phyloP scores from a whole-genome alignment of 1,140 invertebrate genomes.

The Phymorhynchus buccinoides region DNA sequence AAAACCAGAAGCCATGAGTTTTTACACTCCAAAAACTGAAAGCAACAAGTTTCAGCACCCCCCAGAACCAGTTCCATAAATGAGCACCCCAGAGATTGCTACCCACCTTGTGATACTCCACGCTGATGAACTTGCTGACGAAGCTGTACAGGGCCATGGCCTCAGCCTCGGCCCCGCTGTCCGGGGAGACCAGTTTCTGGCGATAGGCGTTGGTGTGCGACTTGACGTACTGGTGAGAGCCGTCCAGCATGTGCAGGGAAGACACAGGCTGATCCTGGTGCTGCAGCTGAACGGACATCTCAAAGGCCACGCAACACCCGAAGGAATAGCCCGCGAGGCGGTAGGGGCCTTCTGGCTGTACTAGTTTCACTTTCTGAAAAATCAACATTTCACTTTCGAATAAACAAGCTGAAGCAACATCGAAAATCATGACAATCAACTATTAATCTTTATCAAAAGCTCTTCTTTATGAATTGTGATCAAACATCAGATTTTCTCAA shows the following conservation, averaged over 20 bases:
- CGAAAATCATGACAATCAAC: no score
- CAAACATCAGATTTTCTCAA: background rate
- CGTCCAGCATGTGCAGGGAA: conserved; percentile 83
- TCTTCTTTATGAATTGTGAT: no score
- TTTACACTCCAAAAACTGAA: no score
- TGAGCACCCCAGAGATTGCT: no score
- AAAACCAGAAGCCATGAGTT: no score
- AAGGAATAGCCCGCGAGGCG: conserved; percentile 94
- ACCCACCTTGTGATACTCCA: conserved; percentile 82
- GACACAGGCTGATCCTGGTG: conserved; percentile 76
- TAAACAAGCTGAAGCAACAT: no score
- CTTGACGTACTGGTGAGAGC: conserved; percentile 90
- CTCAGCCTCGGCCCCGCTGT: conserved; percentile 73
- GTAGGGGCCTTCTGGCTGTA: conserved; percentile 89
- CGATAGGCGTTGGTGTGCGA: conserved; percentile 79
- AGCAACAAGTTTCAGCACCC: no score
- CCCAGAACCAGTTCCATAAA: no score
- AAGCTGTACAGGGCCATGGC: conserved; percentile 86
- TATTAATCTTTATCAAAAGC: no score
- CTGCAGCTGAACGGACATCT: conserved; percentile 89
- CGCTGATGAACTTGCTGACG: conserved; percentile 80
- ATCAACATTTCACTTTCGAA: no score
- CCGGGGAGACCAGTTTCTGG: conserved; percentile 57
- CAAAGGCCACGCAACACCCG: conserved; percentile 91
- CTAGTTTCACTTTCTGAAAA: conserved; percentile 80